Evolutionary conservation across 2,888 invertebrate species (phyloP).

Genomic region (Stratiomys singularior): DNA sequence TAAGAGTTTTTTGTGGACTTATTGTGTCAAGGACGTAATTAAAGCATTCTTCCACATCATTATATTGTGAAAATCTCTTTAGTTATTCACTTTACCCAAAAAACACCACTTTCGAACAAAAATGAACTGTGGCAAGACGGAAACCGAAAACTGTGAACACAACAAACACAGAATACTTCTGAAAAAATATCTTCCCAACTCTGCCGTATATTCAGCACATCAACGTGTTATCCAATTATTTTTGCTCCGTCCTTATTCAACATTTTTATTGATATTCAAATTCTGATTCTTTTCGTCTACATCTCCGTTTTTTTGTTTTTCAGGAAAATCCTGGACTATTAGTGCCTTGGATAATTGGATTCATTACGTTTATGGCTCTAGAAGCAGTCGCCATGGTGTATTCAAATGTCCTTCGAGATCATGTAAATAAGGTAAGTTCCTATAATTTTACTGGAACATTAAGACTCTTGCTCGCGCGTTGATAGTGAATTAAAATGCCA

Average conservation of each 20-base stretch:
- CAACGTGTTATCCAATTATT: no score
- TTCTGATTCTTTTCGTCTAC: neutral
- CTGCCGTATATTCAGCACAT: no score
- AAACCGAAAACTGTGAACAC: neutral
- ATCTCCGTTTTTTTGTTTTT: constrained; percentile 55
- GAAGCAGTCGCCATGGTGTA: constrained; percentile 85
- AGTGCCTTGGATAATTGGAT: constrained; percentile 82
- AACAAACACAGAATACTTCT: neutral
- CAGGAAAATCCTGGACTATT: constrained; percentile 81
- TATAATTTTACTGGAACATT: neutral
- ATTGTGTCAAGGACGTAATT: no score
- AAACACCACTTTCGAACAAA: no score
- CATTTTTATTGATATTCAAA: constrained; percentile 14
- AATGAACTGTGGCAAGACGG: no score
- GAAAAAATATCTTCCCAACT: no score
- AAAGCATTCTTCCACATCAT: no score
- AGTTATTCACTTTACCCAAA: no score
- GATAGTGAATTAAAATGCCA: neutral
- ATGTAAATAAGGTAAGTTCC: constrained; percentile 79
- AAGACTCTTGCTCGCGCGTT: neutral
- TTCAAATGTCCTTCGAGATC: constrained; percentile 83
- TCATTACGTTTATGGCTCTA: constrained; percentile 82
- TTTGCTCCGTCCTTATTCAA: neutral
- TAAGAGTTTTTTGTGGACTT: no score
- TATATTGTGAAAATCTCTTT: no score